Evolutionary conservation across 2,888 invertebrate genomes (phyloP).

Genomic region (Arge pagana): DNA sequence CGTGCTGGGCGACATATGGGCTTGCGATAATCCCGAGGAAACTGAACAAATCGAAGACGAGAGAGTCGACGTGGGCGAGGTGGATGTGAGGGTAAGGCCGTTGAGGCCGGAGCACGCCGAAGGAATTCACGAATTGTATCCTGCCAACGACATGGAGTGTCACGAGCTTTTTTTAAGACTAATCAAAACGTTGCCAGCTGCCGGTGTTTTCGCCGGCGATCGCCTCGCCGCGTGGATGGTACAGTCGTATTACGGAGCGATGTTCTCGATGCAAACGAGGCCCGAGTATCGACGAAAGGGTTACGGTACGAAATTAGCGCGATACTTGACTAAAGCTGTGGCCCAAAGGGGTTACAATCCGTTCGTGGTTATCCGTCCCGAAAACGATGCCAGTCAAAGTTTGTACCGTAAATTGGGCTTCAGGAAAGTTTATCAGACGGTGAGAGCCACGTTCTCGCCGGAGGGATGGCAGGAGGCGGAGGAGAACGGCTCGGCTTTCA

Average conservation of each 20-base stretch:
- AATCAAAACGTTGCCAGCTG: conserved; percentile 77
- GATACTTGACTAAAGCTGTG: conserved; percentile 62
- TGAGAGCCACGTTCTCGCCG: conserved; percentile 77
- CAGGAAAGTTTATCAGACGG: conserved; percentile 78
- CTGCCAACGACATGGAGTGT: conserved; percentile 86
- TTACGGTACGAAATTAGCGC: conserved; percentile 56
- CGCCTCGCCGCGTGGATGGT: conserved; percentile 89
- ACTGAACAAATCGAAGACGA: conserved; percentile 35
- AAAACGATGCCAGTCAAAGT: conserved; percentile 84
- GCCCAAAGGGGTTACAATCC: conserved; percentile 78
- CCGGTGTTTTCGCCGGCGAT: conserved; percentile 76
- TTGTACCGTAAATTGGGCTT: conserved; percentile 84
- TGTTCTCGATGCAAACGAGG: conserved; percentile 90
- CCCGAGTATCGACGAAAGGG: conserved; percentile 77
- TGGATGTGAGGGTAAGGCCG: conserved; percentile 64
- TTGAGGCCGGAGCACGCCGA: conserved; percentile 78
- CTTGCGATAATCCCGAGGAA: conserved; percentile 66
- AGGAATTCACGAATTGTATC: conserved; percentile 83
- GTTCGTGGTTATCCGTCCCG: conserved; percentile 85
- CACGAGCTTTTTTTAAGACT: conserved; percentile 81
- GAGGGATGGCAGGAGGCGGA: conserved; percentile 48
- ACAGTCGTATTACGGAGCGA: conserved; percentile 87
- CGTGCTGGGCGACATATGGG: conserved; percentile 80
- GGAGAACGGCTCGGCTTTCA: conserved; percentile 37
- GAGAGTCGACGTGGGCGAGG: conserved; percentile 54